phyloP scores from a whole-genome alignment of 1,140 invertebrate species.

The Diabrotica undecimpunctata region DNA sequence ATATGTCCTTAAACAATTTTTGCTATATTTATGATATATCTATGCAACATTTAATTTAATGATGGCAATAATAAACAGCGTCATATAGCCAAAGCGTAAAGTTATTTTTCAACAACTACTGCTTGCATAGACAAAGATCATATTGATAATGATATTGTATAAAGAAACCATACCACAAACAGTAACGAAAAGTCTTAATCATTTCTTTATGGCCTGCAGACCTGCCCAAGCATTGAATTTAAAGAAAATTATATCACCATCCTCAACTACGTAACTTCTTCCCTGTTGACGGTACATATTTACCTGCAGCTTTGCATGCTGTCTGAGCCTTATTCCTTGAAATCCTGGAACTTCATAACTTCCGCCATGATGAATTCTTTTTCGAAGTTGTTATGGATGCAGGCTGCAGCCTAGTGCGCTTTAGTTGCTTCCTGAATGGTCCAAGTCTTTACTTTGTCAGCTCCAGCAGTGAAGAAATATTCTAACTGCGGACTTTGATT shows the following conservation, averaged over 20 bases:
- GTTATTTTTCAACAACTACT: constrained; percentile 36
- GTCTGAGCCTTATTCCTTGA: constrained; percentile 94
- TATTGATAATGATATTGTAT: constrained; percentile 58
- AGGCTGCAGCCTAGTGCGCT: constrained; percentile 95
- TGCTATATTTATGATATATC: too few species aligned
- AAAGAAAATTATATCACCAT: constrained; percentile 99
- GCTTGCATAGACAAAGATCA: constrained; percentile 52
- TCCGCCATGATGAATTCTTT: constrained; percentile 99
- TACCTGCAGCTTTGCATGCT: constrained; percentile 89
- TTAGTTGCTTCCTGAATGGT: constrained; percentile 90
- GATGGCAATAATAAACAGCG: too few species aligned
- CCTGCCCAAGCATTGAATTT: constrained; percentile 99
- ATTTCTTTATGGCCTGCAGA: constrained; percentile 85
- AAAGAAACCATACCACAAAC: constrained; percentile 45
- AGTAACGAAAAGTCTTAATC: constrained; percentile 46
- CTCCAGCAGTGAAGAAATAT: constrained; percentile 97
- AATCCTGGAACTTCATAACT: constrained; percentile 97
- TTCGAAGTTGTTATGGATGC: constrained; percentile 99
- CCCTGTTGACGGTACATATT: constrained; percentile 48
- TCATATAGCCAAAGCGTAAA: too few species aligned
- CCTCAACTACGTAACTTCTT: constrained; percentile 93
- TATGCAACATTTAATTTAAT: too few species aligned
- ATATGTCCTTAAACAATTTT: too few species aligned
- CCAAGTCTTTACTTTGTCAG: too few species aligned
- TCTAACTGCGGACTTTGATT: constrained; percentile 91